Conservation (phyloP, 2,888 invertebrate species). For the Megaustenia siamemsis region DNA sequence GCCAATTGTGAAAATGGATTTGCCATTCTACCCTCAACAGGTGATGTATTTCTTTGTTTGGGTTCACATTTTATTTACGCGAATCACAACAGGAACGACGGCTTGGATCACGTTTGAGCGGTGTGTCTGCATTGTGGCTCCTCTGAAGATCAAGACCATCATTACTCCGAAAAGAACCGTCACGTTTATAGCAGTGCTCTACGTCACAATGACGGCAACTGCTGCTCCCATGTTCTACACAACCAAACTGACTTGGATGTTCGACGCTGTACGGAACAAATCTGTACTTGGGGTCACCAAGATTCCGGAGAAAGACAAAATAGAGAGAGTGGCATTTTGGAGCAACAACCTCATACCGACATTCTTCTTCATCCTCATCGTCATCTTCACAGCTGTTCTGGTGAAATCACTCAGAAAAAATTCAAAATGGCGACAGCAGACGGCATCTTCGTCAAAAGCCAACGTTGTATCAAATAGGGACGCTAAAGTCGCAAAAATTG, state of each 20-base stretch:
- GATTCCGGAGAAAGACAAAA: not conserved
- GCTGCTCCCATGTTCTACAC: not conserved
- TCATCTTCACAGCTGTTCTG: not conserved
- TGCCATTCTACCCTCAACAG: not conserved
- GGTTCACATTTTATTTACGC: not conserved
- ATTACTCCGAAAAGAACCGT: constrained; percentile 19
- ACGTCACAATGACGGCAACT: not conserved
- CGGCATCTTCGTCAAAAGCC: not conserved
- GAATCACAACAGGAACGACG: not conserved
- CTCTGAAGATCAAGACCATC: not conserved
- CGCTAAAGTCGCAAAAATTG: not conserved
- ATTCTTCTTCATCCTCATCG: not conserved
- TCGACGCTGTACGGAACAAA: not conserved
- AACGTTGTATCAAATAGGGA: not conserved
- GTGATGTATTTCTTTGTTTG: constrained; percentile 1
- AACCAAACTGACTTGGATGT: not conserved
- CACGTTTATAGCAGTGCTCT: not conserved
- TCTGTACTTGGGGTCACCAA: not conserved
- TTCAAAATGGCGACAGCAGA: constrained; percentile 1
- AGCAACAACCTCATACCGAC: constrained; percentile 4
- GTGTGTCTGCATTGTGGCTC: not conserved
- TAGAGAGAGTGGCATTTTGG: not conserved
- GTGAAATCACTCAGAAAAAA: not conserved
- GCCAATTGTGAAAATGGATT: not conserved
- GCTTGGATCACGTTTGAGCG: constrained; percentile 14